phyloP scores from a whole-genome alignment of 2,888 invertebrate genomes.

The Apotomis capreana region DNA sequence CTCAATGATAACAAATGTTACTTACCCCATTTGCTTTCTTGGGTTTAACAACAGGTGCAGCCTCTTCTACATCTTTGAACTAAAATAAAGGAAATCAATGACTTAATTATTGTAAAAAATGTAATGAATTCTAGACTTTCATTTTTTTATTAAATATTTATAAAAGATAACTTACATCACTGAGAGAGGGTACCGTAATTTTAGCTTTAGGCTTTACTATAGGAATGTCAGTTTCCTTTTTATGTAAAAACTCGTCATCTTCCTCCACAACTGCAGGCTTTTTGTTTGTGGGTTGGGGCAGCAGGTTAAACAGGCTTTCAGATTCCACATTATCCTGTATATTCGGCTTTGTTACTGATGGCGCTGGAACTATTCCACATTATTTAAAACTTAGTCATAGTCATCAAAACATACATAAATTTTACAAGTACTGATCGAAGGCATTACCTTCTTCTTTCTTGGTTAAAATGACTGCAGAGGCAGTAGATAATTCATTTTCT shows the following conservation, averaged over 20 bases:
- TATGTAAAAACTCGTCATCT: slow-evolving; percentile 86
- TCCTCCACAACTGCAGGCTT: slow-evolving; percentile 74
- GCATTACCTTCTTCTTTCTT: slow-evolving; percentile 54
- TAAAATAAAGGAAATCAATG: slow-evolving; percentile 57
- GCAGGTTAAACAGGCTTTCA: slow-evolving; percentile 62
- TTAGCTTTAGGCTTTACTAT: slow-evolving; percentile 81
- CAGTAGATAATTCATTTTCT: slow-evolving; percentile 48
- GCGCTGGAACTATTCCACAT: slow-evolving; percentile 39
- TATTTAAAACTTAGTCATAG: not conserved
- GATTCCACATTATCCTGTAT: slow-evolving; percentile 28
- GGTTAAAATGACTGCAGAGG: slow-evolving; percentile 53
- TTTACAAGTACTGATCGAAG: not conserved
- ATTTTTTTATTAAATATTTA: not conserved
- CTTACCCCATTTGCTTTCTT: slow-evolving; percentile 79
- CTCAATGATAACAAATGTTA: slow-evolving; percentile 32
- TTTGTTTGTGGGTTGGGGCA: slow-evolving; percentile 79
- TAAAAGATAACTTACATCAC: slow-evolving; percentile 76
- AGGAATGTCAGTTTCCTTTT: slow-evolving; percentile 74
- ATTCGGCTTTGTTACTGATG: slow-evolving; percentile 39
- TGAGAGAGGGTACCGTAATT: slow-evolving; percentile 87
- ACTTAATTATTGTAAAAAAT: not conserved
- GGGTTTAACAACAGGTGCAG: slow-evolving; percentile 67
- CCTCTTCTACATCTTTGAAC: slow-evolving; percentile 84
- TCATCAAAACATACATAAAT: not conserved
- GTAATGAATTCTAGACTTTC: too few relatives aligned